Evolutionary conservation across 2,888 invertebrate species (phyloP).

Genomic region (Aphidius colemani): DNA sequence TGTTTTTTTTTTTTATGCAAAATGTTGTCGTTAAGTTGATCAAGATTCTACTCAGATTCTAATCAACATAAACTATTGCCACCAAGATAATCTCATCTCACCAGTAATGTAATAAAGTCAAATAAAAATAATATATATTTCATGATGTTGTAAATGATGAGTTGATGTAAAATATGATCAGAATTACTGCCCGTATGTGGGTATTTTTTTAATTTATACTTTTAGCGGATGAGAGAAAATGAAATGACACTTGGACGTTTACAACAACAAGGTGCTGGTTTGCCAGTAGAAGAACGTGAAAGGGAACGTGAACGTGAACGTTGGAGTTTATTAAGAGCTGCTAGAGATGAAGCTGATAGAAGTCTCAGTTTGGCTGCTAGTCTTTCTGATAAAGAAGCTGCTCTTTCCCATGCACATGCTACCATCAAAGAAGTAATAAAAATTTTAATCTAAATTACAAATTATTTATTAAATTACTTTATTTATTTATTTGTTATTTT

Average conservation of each 20-base stretch:
- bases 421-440: slow-evolving; percentile 76
- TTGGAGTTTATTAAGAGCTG: slow-evolving; percentile 85
- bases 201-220: slow-evolving; percentile 54
- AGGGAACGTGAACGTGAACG: slow-evolving; percentile 83
- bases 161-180: slow-evolving; percentile 49
- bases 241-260: slow-evolving; percentile 80
- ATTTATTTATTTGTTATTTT: slow-evolving; percentile 20
- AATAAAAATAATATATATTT: neutral
- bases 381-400: slow-evolving; percentile 83
- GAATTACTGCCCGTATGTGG: slow-evolving; percentile 56
- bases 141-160: slow-evolving; percentile 38
- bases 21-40: slow-evolving; percentile 1
- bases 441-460: slow-evolving; percentile 8
- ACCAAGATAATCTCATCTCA: neutral
- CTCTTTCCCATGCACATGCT: slow-evolving; percentile 82
- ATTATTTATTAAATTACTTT: slow-evolving; percentile 1
- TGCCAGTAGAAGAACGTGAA: slow-evolving; percentile 81
- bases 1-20: no score
- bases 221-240: slow-evolving; percentile 78
- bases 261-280: slow-evolving; percentile 84
- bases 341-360: slow-evolving; percentile 87
- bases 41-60: slow-evolving; percentile 10
- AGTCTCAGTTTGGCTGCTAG: slow-evolving; percentile 85
- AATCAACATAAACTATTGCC: neutral
- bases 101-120: neutral